phyloP scores from a whole-genome alignment of 2,113 vertebrate species.

The Halcyon malimbica region DNA sequence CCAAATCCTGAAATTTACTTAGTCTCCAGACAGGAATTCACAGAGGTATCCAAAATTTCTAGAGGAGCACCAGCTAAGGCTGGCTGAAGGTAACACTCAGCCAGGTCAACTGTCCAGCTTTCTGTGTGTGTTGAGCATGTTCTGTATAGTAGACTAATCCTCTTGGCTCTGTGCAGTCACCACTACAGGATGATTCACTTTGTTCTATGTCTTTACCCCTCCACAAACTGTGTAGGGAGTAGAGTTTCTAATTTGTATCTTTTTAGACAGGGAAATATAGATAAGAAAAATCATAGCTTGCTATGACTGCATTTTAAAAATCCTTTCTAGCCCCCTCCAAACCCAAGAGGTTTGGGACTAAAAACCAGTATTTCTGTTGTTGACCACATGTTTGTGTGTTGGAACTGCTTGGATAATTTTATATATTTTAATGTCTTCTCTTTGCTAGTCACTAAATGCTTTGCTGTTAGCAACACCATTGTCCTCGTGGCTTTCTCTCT shows the following conservation, averaged over 20 bases:
- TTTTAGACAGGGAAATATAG: background rate
- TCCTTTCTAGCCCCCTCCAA: background rate
- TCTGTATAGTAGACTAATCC: background rate
- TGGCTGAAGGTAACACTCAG: background rate
- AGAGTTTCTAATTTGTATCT: background rate
- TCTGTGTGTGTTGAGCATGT: background rate
- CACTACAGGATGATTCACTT: background rate
- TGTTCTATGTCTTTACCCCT: background rate
- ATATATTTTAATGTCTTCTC: background rate
- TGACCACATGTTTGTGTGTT: rapidly evolving
- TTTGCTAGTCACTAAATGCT: background rate
- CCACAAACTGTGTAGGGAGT: background rate
- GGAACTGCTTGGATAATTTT: background rate
- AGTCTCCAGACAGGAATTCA: background rate
- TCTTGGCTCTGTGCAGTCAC: background rate
- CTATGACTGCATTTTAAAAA: background rate
- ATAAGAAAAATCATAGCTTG: background rate
- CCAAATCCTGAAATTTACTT: background rate
- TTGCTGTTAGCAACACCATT: background rate
- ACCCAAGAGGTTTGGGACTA: background rate
- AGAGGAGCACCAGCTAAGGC: background rate
- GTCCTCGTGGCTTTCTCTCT: background rate
- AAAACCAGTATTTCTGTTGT: background rate
- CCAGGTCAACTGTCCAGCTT: background rate
- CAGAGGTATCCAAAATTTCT: background rate